Evolutionary conservation across 2,797 vertebrate species (phyloP).

Genomic region (Smutsia temminckii): DNA sequence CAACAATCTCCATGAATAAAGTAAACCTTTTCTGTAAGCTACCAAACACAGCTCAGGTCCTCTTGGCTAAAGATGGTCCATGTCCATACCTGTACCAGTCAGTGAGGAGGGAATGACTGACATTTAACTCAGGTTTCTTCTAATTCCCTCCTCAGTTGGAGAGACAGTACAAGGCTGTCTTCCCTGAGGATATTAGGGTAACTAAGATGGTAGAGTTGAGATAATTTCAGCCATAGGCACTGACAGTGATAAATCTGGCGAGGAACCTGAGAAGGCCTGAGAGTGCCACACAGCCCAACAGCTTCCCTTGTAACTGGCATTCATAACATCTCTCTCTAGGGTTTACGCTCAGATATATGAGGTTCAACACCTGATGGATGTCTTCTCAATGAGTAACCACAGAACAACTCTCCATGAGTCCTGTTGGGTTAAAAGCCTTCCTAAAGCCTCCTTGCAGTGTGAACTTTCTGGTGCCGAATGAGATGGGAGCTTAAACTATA

Average conservation of each 20-base stretch:
- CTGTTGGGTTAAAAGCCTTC: background rate
- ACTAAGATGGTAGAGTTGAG: background rate
- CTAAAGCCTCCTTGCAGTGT: conserved; percentile 52
- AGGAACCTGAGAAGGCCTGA: background rate
- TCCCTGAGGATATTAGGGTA: background rate
- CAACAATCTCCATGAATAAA: conserved; percentile 39
- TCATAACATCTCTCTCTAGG: background rate
- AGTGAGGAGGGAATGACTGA: background rate
- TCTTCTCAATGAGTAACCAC: background rate
- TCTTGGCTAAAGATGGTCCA: background rate
- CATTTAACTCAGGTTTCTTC: background rate
- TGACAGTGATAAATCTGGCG: background rate
- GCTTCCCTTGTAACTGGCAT: background rate
- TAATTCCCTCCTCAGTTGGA: background rate
- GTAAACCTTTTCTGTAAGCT: background rate
- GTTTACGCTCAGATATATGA: background rate
- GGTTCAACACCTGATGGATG: background rate
- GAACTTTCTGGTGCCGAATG: conserved; percentile 65
- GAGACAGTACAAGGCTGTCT: background rate
- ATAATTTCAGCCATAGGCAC: background rate
- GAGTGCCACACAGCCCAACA: background rate
- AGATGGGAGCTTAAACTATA: conserved; percentile 70
- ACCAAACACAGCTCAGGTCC: background rate
- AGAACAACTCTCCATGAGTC: background rate
- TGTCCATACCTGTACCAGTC: background rate